These are phyloP conservation scores for Polyommatus icarus DNA, from an alignment of 2,888 invertebrate genomes.

Conservation along the genomic window DNA sequence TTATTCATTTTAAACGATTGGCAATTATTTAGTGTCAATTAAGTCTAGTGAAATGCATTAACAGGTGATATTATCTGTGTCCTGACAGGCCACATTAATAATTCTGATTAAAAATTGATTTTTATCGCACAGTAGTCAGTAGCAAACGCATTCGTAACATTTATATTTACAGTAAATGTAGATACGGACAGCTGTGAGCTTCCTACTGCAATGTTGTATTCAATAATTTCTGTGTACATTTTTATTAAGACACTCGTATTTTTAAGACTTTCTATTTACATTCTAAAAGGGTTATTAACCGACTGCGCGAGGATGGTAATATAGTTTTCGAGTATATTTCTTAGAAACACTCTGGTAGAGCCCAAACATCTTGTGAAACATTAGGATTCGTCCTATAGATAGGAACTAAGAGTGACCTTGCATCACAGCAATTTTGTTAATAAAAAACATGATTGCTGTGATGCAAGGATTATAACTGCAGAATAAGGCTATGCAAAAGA, in stretches of 20 bases:
- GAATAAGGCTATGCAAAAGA: no score
- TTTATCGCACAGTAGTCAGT: slow-evolving; percentile 19
- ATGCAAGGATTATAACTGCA: no score
- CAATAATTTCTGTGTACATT: neutral
- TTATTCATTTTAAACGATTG: slow-evolving; percentile 29
- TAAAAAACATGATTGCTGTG: no score
- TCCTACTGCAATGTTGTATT: neutral
- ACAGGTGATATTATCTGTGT: slow-evolving; percentile 29
- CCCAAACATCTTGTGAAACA: no score
- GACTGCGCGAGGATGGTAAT: neutral
- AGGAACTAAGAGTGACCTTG: no score
- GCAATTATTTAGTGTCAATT: slow-evolving; percentile 27
- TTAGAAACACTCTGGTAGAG: neutral
- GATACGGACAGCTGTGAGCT: neutral
- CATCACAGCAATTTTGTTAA: no score
- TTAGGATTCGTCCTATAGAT: no score
- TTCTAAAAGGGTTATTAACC: neutral
- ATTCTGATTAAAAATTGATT: slow-evolving; percentile 29
- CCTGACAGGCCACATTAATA: slow-evolving; percentile 24
- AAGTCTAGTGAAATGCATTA: slow-evolving; percentile 26
- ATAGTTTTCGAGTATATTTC: neutral
- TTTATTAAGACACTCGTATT: neutral
- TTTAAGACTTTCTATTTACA: neutral
- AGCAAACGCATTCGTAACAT: slow-evolving; percentile 21
- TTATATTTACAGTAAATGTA: slow-evolving; percentile 18